Conservation (phyloP, 2,888 invertebrate species). For the Amphiduros pacificus region DNA sequence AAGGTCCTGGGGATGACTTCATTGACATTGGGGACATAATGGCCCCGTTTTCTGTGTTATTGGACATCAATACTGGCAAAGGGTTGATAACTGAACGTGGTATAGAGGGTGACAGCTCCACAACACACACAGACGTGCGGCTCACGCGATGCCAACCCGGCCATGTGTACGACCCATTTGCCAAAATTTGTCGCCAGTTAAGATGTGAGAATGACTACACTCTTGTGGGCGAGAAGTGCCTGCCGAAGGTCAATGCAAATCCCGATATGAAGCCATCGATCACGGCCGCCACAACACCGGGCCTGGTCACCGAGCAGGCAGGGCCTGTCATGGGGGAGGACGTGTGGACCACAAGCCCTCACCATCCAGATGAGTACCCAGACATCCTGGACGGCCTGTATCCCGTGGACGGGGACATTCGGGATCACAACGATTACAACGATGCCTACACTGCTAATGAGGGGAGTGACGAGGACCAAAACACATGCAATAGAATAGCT, state of each 20-base stretch:
- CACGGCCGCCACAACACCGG: background rate
- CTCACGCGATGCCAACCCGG: slow-evolving; percentile 17
- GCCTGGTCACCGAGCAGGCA: background rate
- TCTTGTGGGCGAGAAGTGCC: background rate
- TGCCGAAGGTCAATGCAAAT: background rate
- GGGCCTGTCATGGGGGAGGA: no score
- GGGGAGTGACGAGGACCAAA: background rate
- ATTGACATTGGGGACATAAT: slow-evolving; percentile 2
- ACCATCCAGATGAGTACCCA: background rate
- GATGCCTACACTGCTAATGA: background rate
- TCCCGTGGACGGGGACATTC: background rate
- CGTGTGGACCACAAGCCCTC: background rate
- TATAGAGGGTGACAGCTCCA: slow-evolving; percentile 2
- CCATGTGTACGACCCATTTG: slow-evolving; percentile 32
- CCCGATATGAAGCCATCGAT: background rate
- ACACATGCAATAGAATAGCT: background rate
- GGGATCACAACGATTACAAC: background rate
- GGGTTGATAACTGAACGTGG: slow-evolving; percentile 63
- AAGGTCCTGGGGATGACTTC: slow-evolving; percentile 5
- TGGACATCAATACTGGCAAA: slow-evolving; percentile 72
- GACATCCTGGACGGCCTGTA: background rate
- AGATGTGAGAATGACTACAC: slow-evolving; percentile 19
- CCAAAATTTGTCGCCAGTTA: slow-evolving; percentile 21
- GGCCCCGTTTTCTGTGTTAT: slow-evolving; percentile 66
- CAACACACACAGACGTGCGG: background rate